phyloP scores from a whole-genome alignment of 2,888 invertebrate species.

The Rambutsinella grinnellia region DNA sequence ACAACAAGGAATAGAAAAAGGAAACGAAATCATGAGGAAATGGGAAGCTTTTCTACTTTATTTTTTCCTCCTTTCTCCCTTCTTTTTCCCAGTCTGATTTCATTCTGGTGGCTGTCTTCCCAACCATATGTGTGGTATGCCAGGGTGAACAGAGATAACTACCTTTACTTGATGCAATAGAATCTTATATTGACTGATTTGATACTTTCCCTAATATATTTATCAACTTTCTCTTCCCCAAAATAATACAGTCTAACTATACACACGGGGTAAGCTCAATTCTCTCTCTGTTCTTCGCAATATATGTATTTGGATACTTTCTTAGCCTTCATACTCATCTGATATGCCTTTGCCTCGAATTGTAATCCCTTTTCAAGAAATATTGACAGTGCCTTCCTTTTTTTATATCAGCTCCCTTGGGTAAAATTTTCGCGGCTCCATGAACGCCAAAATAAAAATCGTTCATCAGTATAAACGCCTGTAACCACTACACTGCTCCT shows the following conservation, averaged over 20 bases:
- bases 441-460: conserved; percentile 49
- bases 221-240: conserved; percentile 38
- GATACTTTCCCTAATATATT: conserved; percentile 43
- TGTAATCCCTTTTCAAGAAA: conserved; percentile 43
- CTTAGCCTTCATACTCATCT: conserved; percentile 12
- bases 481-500: conserved; percentile 21
- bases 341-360: conserved; percentile 28
- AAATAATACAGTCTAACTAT: too few species aligned
- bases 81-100: background rate
- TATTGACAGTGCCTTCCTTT: conserved; percentile 47
- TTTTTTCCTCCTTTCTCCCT: conserved; percentile 8
- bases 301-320: background rate
- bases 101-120: too few species aligned
- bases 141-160: too few species aligned
- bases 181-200: conserved; percentile 33
- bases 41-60: conserved; percentile 52
- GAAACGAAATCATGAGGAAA: conserved; percentile 45
- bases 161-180: too few species aligned
- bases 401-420: conserved; percentile 44
- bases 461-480: conserved; percentile 51
- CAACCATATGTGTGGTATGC: conserved; percentile 30
- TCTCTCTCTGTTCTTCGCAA: conserved; percentile 12
- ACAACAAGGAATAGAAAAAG: conserved; percentile 41
- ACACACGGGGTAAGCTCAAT: too few species aligned
- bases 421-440: conserved; percentile 54